Evolutionary conservation across 2,888 invertebrate genomes (phyloP).

Genomic region (Eristalis tenax): DNA sequence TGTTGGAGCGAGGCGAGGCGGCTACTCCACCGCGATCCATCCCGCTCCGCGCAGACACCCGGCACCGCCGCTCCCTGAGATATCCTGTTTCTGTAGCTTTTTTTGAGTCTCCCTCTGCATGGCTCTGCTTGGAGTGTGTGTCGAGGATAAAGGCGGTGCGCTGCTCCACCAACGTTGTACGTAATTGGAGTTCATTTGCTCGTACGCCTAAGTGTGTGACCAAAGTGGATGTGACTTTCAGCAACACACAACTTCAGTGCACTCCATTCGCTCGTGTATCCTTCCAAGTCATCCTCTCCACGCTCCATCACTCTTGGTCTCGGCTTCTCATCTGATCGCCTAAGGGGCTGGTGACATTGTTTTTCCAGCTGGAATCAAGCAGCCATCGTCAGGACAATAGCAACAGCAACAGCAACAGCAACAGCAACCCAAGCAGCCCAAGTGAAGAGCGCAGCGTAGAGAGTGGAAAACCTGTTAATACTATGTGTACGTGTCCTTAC

Average conservation of each 20-base stretch:
- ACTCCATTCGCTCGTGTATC: conserved; percentile 34
- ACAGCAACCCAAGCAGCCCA: neutral
- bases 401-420: conserved; percentile 38
- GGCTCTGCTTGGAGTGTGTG: neutral
- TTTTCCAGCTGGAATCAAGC: conserved; percentile 30
- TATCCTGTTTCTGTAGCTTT: neutral
- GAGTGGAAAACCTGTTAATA: conserved; percentile 50
- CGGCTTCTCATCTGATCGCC: conserved; percentile 30
- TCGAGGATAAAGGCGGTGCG: conserved; percentile 38
- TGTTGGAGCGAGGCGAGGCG: conserved; percentile 40
- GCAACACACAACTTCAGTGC: conserved; percentile 57
- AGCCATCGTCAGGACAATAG: neutral
- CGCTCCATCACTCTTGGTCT: neutral
- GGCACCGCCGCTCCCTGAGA: too few species aligned
- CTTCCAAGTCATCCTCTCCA: conserved; percentile 11
- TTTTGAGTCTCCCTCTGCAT: neutral
- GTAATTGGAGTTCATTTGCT: conserved; percentile 70
- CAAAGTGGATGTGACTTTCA: conserved; percentile 68
- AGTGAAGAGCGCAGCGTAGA: neutral
- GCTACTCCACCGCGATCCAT: neutral
- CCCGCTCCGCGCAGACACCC: neutral
- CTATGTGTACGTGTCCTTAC: conserved; percentile 67
- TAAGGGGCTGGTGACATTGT: conserved; percentile 57
- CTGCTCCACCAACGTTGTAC: conserved; percentile 20
- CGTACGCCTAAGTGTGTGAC: conserved; percentile 62